Evolutionary conservation across 2,797 vertebrate genomes (phyloP), one percentile per base, ranked within the genome.

Genomic region (Xenopus petersii): DNA sequence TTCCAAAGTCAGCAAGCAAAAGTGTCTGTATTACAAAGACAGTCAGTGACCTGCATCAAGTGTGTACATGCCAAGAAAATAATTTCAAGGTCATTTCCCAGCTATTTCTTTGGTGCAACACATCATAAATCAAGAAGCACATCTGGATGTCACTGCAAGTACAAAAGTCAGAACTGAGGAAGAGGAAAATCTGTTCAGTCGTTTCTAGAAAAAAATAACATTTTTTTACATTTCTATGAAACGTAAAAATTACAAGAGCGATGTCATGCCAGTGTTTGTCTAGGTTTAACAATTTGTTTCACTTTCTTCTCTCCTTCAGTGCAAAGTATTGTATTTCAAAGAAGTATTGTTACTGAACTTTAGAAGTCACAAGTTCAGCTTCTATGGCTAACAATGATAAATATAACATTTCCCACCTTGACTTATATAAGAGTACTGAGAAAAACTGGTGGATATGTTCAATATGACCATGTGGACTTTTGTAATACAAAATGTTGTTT

Each of bases 61-160:
- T 75, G 58, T 79, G 61, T 73, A 75, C 66, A 82, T 73, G 81
- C 75, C 75, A 81, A 67, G 73, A 84, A 81, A 82, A 75, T 80
- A 12, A 82, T 80, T 75, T 84, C 82, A 82, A 84, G 82, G 81
- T 86, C 82, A 84, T 75, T 81, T 82, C 79, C 81, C 76, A 79
- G 76, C 68, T 71, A 73, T 77, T 72, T 75, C 75, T 69, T 73
- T 65, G 70, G 67, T 26, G 62, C 64, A 74, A 75, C 54, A 82
- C 73, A 66, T 62, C 69, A 75, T 78, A 81, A 81, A 83, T 87
- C 77, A 86, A 79, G 74, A 72, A 62, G 2, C 17, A 65, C 70
- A 82, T 80, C 76, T 81, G 42, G 60, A 56, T 70, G 58, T 55
- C 79, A 80, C 67, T 7, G 63, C 24, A 56, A 75, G 17, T 33